These are phyloP conservation scores for Pholis gunnellus DNA, from an alignment of 2,113 vertebrate genomes.

Conservation along the genomic window DNA sequence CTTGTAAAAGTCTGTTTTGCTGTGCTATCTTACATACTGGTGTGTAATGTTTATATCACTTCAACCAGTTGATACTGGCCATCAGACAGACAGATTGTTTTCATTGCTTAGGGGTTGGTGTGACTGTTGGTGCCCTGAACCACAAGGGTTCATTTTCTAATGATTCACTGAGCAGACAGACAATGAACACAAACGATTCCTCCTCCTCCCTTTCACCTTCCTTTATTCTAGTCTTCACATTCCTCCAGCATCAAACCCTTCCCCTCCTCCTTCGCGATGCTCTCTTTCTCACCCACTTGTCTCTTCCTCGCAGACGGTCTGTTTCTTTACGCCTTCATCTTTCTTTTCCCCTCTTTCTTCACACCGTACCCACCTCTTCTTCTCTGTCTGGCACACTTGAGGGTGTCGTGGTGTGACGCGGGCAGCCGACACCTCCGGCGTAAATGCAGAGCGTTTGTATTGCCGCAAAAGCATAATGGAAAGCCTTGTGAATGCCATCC, in stretches of 20 bases:
- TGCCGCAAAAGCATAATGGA: slow-evolving; percentile 46
- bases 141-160: slow-evolving; percentile 41
- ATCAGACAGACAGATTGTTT: not conserved
- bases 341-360: slow-evolving; percentile 49
- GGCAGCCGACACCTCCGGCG: slow-evolving; percentile 56
- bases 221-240: slow-evolving; percentile 13
- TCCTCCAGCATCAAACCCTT: slow-evolving; percentile 5
- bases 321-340: slow-evolving; percentile 53
- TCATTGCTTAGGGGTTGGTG: slow-evolving; percentile 4
- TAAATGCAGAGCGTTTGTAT: slow-evolving; percentile 58
- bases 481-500: slow-evolving; percentile 57
- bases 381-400: slow-evolving; percentile 67
- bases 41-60: not conserved
- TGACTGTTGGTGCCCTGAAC: slow-evolving; percentile 10
- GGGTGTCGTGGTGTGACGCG: slow-evolving; percentile 60
- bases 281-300: slow-evolving; percentile 45
- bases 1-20: slow-evolving; percentile 32
- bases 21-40: not conserved
- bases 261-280: slow-evolving; percentile 13
- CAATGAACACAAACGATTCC: slow-evolving; percentile 23
- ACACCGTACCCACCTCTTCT: slow-evolving; percentile 37
- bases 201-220: not conserved
- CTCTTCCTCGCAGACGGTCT: slow-evolving; percentile 20
- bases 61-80: not conserved
- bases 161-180: slow-evolving; percentile 49